Percentiles rank a stretch among this genome's conserved stretches.
Evolutionary conservation across 2,113 vertebrate genomes (phyloP).

Genomic region (Hippocampus mohnikei): DNA sequence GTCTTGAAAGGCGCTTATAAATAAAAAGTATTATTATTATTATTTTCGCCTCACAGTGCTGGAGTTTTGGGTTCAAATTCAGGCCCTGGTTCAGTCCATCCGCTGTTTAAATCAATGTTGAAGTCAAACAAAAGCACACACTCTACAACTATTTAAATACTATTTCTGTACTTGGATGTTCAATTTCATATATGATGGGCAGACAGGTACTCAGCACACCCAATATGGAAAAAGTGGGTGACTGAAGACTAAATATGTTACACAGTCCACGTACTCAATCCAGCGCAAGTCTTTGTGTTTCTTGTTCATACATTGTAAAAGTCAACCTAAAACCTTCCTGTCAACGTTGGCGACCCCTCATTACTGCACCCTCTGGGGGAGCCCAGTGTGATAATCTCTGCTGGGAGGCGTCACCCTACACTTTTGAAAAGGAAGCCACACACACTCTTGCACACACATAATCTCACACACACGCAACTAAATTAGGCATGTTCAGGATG

Average conservation of each 20-base stretch:
- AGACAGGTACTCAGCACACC: background rate
- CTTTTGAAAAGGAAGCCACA: slow-evolving; percentile 33
- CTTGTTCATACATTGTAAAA: slow-evolving; percentile 22
- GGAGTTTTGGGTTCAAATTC: too few relatives aligned
- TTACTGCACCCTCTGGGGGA: slow-evolving; percentile 45
- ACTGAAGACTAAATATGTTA: background rate
- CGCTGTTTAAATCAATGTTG: too few relatives aligned
- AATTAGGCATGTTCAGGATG: background rate
- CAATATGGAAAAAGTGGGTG: background rate
- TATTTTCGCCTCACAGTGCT: too few relatives aligned
- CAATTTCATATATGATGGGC: background rate
- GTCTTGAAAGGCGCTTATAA: too few relatives aligned
- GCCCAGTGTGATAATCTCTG: slow-evolving; percentile 47
- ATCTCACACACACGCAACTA: background rate
- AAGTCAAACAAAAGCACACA: too few relatives aligned
- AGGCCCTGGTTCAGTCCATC: too few relatives aligned
- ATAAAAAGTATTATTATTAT: too few relatives aligned
- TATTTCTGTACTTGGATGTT: background rate
- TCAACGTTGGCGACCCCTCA: slow-evolving; percentile 36
- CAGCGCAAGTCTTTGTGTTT: background rate
- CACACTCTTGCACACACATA: background rate
- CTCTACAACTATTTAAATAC: too few relatives aligned
- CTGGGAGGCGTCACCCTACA: slow-evolving; percentile 40
- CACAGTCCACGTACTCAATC: background rate
- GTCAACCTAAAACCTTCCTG: background rate